Evolutionary conservation across 2,888 invertebrate genomes (phyloP).

Genomic region (Pilophorus perplexus): DNA sequence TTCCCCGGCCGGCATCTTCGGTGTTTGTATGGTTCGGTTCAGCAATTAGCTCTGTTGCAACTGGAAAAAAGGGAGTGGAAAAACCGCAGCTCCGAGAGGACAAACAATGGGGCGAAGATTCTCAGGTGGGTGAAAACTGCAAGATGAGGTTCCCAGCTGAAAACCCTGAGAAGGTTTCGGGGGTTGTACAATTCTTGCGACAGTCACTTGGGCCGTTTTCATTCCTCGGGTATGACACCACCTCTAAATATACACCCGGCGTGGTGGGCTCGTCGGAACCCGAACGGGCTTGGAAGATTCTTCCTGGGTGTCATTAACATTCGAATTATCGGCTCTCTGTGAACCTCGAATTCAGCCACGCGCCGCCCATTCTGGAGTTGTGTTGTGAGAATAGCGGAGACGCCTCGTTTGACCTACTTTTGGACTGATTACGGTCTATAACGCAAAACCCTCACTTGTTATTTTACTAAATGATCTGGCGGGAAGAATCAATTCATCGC

Average conservation of each 20-base stretch:
- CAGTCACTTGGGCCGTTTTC: constrained; percentile 1
- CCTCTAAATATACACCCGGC: constrained; percentile 28
- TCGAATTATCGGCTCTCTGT: constrained; percentile 6
- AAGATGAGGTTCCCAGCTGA: constrained; percentile 15
- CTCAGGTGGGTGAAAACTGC: constrained; percentile 30
- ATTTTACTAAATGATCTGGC: no score
- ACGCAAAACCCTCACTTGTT: no score
- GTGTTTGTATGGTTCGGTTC: no score
- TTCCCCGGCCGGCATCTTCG: no score
- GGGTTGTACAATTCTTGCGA: constrained; percentile 34
- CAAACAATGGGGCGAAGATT: constrained; percentile 26
- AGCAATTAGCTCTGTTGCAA: neutral
- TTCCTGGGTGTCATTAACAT: neutral
- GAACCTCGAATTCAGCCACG: neutral
- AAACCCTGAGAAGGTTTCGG: constrained; percentile 5
- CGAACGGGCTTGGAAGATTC: neutral
- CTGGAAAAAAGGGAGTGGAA: neutral
- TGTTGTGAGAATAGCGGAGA: no score
- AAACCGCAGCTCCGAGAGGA: constrained; percentile 5
- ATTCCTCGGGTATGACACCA: constrained; percentile 23
- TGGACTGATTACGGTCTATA: no score
- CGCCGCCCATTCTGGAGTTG: neutral
- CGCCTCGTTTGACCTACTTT: no score
- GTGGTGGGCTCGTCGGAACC: neutral
- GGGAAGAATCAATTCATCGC: no score